Evolutionary conservation across 2,113 vertebrate genomes (phyloP).

Genomic region (Cinclus cinclus): DNA sequence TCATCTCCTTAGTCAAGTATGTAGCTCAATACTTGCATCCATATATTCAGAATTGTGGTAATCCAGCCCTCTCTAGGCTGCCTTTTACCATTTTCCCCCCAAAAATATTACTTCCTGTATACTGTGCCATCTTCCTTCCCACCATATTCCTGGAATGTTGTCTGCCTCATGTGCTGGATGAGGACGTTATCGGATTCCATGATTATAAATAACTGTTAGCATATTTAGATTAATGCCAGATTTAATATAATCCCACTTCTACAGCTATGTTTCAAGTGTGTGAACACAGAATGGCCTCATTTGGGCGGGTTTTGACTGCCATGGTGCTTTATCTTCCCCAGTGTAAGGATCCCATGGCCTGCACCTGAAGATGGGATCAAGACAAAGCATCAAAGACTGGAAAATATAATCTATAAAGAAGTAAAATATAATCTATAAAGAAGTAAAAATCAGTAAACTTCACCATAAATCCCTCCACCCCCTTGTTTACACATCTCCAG

Average conservation of each 20-base stretch:
- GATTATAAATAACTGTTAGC: background rate
- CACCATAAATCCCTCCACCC: rapidly evolving
- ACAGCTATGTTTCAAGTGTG: background rate
- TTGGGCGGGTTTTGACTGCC: background rate
- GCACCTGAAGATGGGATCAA: background rate
- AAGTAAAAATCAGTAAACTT: background rate
- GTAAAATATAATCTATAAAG: background rate
- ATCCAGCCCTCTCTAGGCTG: background rate
- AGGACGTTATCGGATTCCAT: background rate
- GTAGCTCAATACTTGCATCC: background rate
- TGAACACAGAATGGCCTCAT: background rate
- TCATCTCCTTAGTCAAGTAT: background rate
- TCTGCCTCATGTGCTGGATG: background rate
- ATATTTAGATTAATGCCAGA: slow-evolving; percentile 4
- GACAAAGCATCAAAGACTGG: background rate
- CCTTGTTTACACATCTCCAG: background rate
- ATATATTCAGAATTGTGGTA: background rate
- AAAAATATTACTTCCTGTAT: background rate
- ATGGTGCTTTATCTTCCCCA: background rate
- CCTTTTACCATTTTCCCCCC: background rate
- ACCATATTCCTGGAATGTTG: background rate
- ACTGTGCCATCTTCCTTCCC: background rate
- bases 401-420: background rate
- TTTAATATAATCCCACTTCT: background rate
- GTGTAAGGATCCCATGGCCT: background rate